Percentiles rank a stretch among this genome's conserved stretches.
Conservation (phyloP, 2,888 invertebrate species). For the Dastarcus helophoroides region DNA sequence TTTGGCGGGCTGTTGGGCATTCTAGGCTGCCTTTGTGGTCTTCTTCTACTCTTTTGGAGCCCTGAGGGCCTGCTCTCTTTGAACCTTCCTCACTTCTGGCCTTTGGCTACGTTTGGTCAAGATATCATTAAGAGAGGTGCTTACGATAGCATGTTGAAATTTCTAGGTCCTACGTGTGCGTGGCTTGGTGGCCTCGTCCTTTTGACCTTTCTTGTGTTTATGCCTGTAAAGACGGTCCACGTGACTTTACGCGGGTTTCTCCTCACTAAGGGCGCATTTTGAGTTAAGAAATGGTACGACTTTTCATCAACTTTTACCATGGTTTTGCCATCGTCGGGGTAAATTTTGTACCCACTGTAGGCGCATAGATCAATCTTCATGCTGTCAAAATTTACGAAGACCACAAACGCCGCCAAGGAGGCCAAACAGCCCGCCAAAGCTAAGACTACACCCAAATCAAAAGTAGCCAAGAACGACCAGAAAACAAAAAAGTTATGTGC, state of each 20-base stretch:
- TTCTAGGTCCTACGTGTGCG: conserved; percentile 90
- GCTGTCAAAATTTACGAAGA: no score
- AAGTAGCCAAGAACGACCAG: no score
- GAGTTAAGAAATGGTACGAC: conserved; percentile 90
- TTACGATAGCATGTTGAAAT: conserved; percentile 95
- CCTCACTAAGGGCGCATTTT: conserved; percentile 96
- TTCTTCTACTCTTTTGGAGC: no score
- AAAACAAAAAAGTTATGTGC: no score
- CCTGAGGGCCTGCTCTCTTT: conserved; percentile 97
- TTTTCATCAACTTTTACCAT: conserved; percentile 96
- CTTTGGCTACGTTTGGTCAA: conserved; percentile 98
- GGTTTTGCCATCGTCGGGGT: conserved; percentile 99
- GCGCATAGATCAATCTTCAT: conserved; percentile 97
- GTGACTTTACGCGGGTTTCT: conserved; percentile 98
- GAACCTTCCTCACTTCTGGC: conserved; percentile 98
- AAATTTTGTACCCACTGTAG: conserved; percentile 99
- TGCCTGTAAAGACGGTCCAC: conserved; percentile 99
- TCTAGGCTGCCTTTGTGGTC: no score
- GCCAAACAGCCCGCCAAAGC: no score
- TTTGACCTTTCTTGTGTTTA: conserved; percentile 98
- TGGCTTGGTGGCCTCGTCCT: conserved; percentile 91
- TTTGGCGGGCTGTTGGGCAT: no score
- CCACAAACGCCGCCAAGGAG: no score
- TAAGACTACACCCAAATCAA: no score
- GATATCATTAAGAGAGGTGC: conserved; percentile 93